Evolutionary conservation across 2,888 invertebrate genomes (phyloP), one percentile per base, ranked within the genome.

Genomic region (Cephus spinipes): DNA sequence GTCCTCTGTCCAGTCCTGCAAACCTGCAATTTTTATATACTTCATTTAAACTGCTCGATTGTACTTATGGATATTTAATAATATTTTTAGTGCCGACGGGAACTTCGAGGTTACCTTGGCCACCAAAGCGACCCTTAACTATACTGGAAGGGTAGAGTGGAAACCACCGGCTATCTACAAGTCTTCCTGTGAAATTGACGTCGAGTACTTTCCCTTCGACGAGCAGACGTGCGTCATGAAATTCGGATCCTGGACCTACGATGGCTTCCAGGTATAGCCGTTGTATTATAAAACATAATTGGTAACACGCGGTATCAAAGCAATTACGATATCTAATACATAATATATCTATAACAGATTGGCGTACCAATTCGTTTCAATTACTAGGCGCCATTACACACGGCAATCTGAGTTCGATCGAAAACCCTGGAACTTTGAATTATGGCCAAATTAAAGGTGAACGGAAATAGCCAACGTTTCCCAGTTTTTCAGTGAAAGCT

Each of bases 101-200:
- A 96, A 96, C 92, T 96, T 96, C 89, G 96, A 96, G 93, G 96
- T 96, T 89, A 96, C 96, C 77, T 92, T 96, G 86, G 96, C 96
- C 82, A 96, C 96, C 79, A 96, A 96, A 91, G 96, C 96, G 81
- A 96, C 96, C 80, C 93, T 96, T 74, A 96, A 96, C 92, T 95
- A 94, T 90, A 95, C 96, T 76, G 97, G 97, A 79, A 94, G 95
- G 85, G 97, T 97, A 77, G 96, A 96, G 88, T 97, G 97, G 97
- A 96, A 97, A 89, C 98, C 98, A 78, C 98, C 98, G 69, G 97
- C 97, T 86, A 97, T 98, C 90, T 97, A 97, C 93, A 96, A 97
- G 93, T 97, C 97, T 91, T 96, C 96, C 88, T 96, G 96, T 91
- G 96, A 96, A 92, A 96, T 96, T 88, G 96, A 96, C 93, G 96